phyloP scores from a whole-genome alignment of 1,140 invertebrate genomes.

The Semibalanus balanoides region DNA sequence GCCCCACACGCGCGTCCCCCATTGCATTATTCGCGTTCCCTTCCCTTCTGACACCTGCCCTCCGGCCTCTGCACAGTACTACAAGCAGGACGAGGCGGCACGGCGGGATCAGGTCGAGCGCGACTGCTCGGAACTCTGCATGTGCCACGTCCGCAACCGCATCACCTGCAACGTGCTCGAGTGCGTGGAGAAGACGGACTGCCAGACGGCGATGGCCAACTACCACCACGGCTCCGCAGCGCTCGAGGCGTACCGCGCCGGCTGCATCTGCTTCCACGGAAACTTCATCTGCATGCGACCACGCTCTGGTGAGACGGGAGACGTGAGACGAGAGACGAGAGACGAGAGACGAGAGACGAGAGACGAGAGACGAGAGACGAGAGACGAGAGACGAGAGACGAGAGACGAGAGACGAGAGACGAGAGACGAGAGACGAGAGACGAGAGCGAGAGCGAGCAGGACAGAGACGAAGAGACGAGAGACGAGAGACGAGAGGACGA shows the following conservation, averaged over 20 bases:
- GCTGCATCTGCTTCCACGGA: conserved; percentile 77
- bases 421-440: too few species aligned
- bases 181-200: conserved; percentile 64
- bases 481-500: too few species aligned
- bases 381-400: too few species aligned
- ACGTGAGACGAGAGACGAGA: too few species aligned
- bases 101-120: conserved; percentile 64
- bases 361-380: too few species aligned
- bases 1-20: too few species aligned
- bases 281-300: conserved; percentile 81
- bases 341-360: too few species aligned
- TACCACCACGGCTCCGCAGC: conserved; percentile 76
- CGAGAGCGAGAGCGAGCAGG: too few species aligned
- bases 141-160: conserved; percentile 55
- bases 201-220: conserved; percentile 60
- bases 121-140: conserved; percentile 63
- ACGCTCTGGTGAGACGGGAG: conserved; percentile 24
- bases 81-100: conserved; percentile 16
- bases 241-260: conserved; percentile 70
- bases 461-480: too few species aligned
- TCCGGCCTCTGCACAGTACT: not conserved
- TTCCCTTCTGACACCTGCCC: not conserved
- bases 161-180: conserved; percentile 62
- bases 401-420: too few species aligned
- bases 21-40: not conserved